Conservation (phyloP, 2,888 invertebrate species). For the Drosophila yooni region DNA sequence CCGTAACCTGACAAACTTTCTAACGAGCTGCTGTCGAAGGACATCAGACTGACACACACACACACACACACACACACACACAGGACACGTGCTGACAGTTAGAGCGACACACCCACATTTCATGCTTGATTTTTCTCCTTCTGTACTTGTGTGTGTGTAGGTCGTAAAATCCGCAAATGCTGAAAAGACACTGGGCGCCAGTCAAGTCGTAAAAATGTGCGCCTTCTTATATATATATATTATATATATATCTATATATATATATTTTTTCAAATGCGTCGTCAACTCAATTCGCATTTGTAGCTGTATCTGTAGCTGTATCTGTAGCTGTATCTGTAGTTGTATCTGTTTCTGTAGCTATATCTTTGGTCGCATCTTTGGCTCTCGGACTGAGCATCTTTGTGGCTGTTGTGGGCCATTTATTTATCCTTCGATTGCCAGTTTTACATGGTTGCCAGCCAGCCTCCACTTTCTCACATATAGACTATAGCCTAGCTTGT, state of each 20-base stretch:
- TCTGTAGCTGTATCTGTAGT: slow-evolving; percentile 10
- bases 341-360: slow-evolving; percentile 14
- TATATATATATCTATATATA: not conserved
- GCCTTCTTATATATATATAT: slow-evolving; percentile 9
- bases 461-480: not conserved
- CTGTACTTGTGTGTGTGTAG: slow-evolving; percentile 1
- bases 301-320: slow-evolving; percentile 8
- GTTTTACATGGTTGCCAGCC: slow-evolving; percentile 25
- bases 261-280: slow-evolving; percentile 20
- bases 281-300: slow-evolving; percentile 37
- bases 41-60: slow-evolving; percentile 9
- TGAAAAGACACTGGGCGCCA: slow-evolving; percentile 68
- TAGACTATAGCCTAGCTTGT: not conserved
- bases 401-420: slow-evolving; percentile 37
- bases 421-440: slow-evolving; percentile 52
- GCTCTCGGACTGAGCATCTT: slow-evolving; percentile 26
- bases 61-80: slow-evolving; percentile 2
- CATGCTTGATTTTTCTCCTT: slow-evolving; percentile 22
- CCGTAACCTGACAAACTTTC: slow-evolving; percentile 40
- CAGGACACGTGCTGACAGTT: slow-evolving; percentile 44
- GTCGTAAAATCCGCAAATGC: slow-evolving; percentile 64
- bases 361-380: slow-evolving; percentile 30
- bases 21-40: slow-evolving; percentile 52
- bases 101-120: slow-evolving; percentile 29
- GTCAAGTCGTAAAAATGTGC: slow-evolving; percentile 65